A percentile compares a stretch with the other conserved stretches of the same genome.
phyloP scores from a whole-genome alignment of 2,888 invertebrate species.

The Leptopilina drosophilae region DNA sequence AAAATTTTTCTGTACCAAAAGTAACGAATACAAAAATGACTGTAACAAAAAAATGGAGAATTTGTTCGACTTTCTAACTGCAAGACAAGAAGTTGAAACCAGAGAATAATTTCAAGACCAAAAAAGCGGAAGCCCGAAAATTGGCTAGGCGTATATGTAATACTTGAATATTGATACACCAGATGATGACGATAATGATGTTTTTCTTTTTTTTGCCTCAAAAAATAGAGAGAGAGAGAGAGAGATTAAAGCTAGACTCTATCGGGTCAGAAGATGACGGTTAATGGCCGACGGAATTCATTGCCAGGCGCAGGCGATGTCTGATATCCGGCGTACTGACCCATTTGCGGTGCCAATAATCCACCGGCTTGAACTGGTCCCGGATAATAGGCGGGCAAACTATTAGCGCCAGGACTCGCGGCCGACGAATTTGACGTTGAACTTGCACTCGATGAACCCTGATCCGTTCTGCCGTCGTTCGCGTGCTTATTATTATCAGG shows the following conservation, averaged over 20 bases:
- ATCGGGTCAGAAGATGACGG: conserved; percentile 91
- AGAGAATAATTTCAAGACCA: conserved; percentile 21
- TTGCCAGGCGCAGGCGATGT: conserved; percentile 80
- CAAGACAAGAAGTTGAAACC: not conserved
- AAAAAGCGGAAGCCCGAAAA: conserved; percentile 25
- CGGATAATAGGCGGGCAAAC: conserved; percentile 75
- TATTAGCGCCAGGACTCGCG: conserved; percentile 77
- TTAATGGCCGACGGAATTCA: conserved; percentile 85
- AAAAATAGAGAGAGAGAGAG: conserved; percentile 32
- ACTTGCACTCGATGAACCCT: conserved; percentile 72
- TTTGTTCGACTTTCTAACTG: too few relatives aligned
- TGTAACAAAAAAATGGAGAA: too few relatives aligned
- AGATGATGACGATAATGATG: conserved; percentile 53
- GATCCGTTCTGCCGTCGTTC: conserved; percentile 63
- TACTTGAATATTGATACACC: conserved; percentile 44
- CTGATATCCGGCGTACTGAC: conserved; percentile 82
- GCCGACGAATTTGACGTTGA: conserved; percentile 81
- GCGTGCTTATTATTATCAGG: conserved; percentile 76
- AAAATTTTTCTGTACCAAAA: not conserved
- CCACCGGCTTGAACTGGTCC: conserved; percentile 72
- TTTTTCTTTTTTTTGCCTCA: too few relatives aligned
- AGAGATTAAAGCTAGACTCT: conserved; percentile 73
- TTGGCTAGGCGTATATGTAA: conserved; percentile 42
- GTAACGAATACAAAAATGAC: not conserved
- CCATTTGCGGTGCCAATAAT: conserved; percentile 81